Evolutionary conservation across 2,113 vertebrate genomes (phyloP), one percentile per base, ranked within the genome.

Genomic region (Machaerirhynchus nigripectus): DNA sequence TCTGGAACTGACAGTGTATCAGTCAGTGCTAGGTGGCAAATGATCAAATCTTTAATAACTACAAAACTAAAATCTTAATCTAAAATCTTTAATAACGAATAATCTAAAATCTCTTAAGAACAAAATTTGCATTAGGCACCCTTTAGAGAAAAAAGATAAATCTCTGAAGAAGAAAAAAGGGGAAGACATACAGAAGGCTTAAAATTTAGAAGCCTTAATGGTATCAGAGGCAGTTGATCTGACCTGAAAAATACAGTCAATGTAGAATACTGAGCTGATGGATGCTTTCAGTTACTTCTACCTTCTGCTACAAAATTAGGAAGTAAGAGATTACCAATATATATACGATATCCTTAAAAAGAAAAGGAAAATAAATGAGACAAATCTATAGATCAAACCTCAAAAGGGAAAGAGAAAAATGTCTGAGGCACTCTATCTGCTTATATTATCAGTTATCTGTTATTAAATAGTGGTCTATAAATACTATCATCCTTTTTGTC

Each of bases 51-150:
- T 96, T 96, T 96, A 97, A 96, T 95, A 96, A 94, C 56, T 42
- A 81, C 37, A 81, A 84, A 92, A 82, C 80, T 63, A 69, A 92
- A 95, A 96, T 92, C 55, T 93, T 90, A 93, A 92, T 92, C 83
- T 93, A 84, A 81, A 92, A 96, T 97, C 95, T 96, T 97, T 95
- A 96, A 95, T 95, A 96, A 97, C 42, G 70, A 95, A 50, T 91
- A 94, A 93, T 95, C 75, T 84, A 60, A 86, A 91, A 89, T 93
- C 90, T 96, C 71, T 28, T 60, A 49, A 71, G 79, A 90, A 88
- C 7, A 86, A 77, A 83, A 92, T 49, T 77, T 96, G 57, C 90
- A 90, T 46, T 65, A 27, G 10, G 7, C 22, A 75, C 7, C 18
- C 39, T 80, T 75, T 77, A 75, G n/a, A 88, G 30, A 90, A 75